Conservation (phyloP, 53 echinoderm and acorn worm genomes). For the Temnopleurus reevesii region DNA sequence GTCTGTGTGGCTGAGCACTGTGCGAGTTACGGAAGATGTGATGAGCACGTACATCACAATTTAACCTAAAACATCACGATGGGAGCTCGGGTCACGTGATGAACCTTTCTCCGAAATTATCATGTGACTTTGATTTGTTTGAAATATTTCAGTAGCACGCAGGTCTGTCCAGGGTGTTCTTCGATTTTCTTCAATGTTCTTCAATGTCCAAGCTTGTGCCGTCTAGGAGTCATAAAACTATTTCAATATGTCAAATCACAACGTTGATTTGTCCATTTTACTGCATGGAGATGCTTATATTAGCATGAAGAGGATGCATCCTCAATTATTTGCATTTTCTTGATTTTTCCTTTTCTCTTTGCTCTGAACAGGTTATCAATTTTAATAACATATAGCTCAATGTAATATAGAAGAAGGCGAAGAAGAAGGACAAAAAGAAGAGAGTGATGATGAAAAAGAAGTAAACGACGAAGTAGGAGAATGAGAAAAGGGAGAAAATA, state of each 20-base stretch:
- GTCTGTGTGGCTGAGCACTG: no score
- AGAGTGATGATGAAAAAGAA: not conserved
- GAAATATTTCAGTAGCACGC: conserved; percentile 19
- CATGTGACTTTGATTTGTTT: not conserved
- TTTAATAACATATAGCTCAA: no score
- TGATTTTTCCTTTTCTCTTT: no score
- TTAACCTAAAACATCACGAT: conserved; percentile 5
- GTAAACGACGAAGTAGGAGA: not conserved
- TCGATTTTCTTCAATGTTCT: not conserved
- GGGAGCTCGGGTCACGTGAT: conserved; percentile 14
- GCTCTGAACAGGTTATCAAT: no score
- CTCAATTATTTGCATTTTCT: no score
- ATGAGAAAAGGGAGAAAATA: not conserved
- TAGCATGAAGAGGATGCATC: no score
- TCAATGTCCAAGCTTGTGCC: not conserved
- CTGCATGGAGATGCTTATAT: no score
- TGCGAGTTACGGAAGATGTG: not conserved
- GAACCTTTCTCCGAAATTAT: not conserved
- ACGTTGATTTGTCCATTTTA: no score
- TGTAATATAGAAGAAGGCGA: not conserved
- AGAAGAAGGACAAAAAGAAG: not conserved
- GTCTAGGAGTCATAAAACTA: not conserved
- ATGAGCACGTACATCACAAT: not conserved
- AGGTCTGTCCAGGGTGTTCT: no score
- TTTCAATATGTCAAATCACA: no score